A percentile compares a stretch with the other conserved stretches of the same genome.
Conservation (phyloP, 2,888 invertebrate species). For the Sinelater perroti region DNA sequence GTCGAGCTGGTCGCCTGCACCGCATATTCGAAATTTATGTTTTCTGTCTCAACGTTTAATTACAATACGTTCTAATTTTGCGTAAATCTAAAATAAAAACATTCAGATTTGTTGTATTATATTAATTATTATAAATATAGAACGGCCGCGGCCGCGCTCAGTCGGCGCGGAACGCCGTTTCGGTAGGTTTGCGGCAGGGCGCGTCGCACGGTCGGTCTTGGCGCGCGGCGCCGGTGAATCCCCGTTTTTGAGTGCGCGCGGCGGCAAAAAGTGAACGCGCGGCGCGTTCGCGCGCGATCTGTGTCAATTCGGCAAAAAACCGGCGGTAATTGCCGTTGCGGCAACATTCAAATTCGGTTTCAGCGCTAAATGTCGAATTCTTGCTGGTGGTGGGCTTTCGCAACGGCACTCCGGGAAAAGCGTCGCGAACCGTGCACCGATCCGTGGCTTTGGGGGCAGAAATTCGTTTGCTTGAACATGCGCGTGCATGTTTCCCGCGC, state of each 20-base stretch:
- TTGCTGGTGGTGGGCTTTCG: constrained; percentile 9
- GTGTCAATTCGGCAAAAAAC: constrained; percentile 17
- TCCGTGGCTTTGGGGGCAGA: too few species aligned
- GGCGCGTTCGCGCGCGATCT: constrained; percentile 10
- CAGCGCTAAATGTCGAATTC: constrained; percentile 5
- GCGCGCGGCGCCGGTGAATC: too few species aligned
- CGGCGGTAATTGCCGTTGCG: constrained; percentile 12
- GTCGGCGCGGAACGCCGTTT: constrained; percentile 52
- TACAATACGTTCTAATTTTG: constrained; percentile 55
- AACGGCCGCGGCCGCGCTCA: constrained; percentile 56
- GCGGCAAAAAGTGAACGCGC: background rate
- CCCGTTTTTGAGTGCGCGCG: background rate
- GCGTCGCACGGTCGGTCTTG: too few species aligned
- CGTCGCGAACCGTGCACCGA: background rate
- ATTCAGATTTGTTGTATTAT: constrained; percentile 53
- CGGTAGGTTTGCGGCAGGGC: too few species aligned
- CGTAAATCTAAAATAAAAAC: constrained; percentile 57
- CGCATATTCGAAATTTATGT: constrained; percentile 36
- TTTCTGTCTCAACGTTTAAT: constrained; percentile 38
- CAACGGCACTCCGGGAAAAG: background rate
- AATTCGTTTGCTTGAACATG: background rate
- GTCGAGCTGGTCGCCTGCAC: constrained; percentile 24
- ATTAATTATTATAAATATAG: constrained; percentile 60
- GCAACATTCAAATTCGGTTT: constrained; percentile 12
- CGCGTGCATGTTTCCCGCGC: background rate